Evolutionary conservation across 2,888 invertebrate genomes (phyloP).

Genomic region (Archaeoteleia sp.): DNA sequence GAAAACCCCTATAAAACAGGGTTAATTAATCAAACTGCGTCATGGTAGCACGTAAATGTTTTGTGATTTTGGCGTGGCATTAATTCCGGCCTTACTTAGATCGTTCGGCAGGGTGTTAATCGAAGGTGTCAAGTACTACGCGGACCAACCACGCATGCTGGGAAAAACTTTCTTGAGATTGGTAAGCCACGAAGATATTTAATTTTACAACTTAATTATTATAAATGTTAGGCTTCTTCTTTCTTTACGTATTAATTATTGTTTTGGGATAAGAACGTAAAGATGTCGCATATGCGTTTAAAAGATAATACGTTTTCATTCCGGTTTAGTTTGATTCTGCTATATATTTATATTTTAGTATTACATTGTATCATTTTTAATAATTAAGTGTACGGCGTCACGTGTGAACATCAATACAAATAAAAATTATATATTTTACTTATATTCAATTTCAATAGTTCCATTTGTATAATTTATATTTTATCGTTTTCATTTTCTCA

Average conservation of each 20-base stretch:
- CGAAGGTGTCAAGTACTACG: conserved; percentile 95
- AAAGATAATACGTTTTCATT: no score
- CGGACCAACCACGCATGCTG: conserved; percentile 89
- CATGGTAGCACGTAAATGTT: conserved; percentile 60
- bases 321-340: no score
- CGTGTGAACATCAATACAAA: no score
- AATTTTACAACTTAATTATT: conserved; percentile 15
- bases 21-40: conserved; percentile 18
- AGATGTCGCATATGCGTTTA: no score
- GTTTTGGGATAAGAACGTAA: neutral
- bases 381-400: no score
- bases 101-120: conserved; percentile 85
- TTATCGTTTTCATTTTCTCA: no score
- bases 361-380: no score
- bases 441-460: no score
- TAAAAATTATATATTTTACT: no score
- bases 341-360: no score
- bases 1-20: conserved; percentile 30
- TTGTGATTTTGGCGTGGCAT: conserved; percentile 71
- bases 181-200: conserved; percentile 73
- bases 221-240: conserved; percentile 13
- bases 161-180: conserved; percentile 92
- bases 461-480: no score
- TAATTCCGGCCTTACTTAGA: conserved; percentile 75
- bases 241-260: conserved; percentile 30